Percentiles rank a stretch among this genome's conserved stretches.
phyloP scores from a whole-genome alignment of 2,113 vertebrate genomes.

The Tyrannus savana region DNA sequence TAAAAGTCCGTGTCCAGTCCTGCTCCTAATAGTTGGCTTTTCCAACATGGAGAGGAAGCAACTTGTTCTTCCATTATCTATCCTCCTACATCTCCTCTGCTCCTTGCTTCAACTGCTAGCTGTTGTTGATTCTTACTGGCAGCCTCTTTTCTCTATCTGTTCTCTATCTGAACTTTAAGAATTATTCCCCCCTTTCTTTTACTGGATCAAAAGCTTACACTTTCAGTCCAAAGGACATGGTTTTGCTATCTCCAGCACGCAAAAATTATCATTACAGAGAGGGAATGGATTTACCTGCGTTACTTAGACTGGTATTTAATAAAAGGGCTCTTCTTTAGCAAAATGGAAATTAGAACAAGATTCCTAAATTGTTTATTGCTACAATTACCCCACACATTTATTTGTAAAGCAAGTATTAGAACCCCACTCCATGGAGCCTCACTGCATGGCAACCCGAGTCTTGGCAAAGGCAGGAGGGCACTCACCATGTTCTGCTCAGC shows the following conservation, averaged over 20 bases:
- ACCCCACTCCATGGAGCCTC: background rate
- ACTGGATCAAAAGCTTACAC: background rate
- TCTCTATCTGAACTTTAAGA: background rate
- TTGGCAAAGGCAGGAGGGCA: background rate
- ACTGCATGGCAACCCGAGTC: background rate
- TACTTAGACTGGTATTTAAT: background rate
- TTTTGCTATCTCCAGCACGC: background rate
- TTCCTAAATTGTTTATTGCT: background rate
- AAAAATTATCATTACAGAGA: background rate
- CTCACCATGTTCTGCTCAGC: conserved; percentile 96
- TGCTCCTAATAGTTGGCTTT: background rate
- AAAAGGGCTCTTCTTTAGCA: background rate
- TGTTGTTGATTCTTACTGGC: background rate
- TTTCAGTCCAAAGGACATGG: background rate
- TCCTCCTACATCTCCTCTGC: background rate
- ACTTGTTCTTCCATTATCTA: background rate
- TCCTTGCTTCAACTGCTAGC: background rate
- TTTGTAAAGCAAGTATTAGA: background rate
- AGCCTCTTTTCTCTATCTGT: background rate
- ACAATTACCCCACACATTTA: background rate
- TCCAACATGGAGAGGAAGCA: background rate
- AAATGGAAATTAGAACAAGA: background rate
- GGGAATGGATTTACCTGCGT: background rate
- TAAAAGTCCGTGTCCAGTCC: background rate
- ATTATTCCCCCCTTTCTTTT: background rate